Evolutionary conservation across 2,797 vertebrate genomes (phyloP), one percentile per base, ranked within the genome.

Genomic region (Lerista edwardsae): DNA sequence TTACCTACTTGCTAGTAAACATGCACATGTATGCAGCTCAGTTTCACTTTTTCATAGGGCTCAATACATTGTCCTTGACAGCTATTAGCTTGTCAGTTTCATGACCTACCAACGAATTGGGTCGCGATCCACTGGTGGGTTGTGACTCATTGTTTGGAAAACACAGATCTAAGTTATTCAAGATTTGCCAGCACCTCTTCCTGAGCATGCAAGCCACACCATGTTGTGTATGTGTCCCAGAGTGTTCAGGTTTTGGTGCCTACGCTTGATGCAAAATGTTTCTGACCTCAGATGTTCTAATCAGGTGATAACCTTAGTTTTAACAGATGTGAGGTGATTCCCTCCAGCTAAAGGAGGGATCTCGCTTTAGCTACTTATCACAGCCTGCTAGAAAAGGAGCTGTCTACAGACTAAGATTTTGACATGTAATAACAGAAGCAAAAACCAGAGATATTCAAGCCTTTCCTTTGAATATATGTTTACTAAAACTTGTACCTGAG

Each of bases 211-310:
- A 87, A 74, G 3, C 36, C 65, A 0, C n/a, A 3, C 15, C 15
- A 19, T 44, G 3, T 4, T 47, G 12, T 41, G 27, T 5, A 7
- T 34, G 31, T 23, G 39, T 79, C 6, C 14, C 75, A 19, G 0
- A 41, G 2, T 7, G 0, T 31, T 3, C 25, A 75, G 9, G 1
- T 39, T 85, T n/a, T 79, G 29, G 65, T 39, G 81, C 36, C 80
- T 69, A 21, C 82, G 25, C 7, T 55, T 44, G 41, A 57, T 78
- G 25, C 23, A 72, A 88, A 75, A 1, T 65, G 31, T 78, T 87
- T 86, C 84, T 90, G 68, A 86, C 77, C 71, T 90, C 69, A 84
- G 69, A 47, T 83, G 80, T 47, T 84, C 71, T 84, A 75, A 91
- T 72, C 79, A 88, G 86, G 44, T 86, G 74, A 83, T 57, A 90